Conservation (phyloP, 2,113 vertebrate genomes). For the Melanerpes aurifrons region DNA sequence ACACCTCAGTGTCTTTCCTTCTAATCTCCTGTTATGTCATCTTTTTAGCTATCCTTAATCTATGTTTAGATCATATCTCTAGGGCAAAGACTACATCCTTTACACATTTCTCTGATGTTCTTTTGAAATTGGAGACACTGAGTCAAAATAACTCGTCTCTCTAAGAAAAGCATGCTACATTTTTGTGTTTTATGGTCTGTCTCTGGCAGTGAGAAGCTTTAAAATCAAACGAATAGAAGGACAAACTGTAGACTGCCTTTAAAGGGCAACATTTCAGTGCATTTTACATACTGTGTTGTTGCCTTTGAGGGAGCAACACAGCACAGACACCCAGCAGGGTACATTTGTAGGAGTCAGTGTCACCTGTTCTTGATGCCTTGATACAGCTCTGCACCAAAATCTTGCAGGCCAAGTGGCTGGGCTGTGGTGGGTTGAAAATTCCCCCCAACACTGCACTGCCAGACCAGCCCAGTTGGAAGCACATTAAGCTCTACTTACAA, state of each 20-base stretch:
- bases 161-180: not conserved
- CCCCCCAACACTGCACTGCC: too few relatives aligned
- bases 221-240: conserved; percentile 7
- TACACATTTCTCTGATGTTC: conserved; percentile 18
- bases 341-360: fast-evolving
- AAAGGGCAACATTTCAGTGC: not conserved
- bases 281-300: not conserved
- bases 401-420: not conserved
- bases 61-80: conserved; percentile 25
- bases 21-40: conserved; percentile 2
- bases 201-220: not conserved
- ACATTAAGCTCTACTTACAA: too few relatives aligned
- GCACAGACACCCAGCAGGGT: not conserved
- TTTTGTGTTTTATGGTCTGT: conserved; percentile 33
- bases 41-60: conserved; percentile 25
- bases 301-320: not conserved
- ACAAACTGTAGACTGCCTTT: conserved; percentile 14
- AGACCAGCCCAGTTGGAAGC: too few relatives aligned
- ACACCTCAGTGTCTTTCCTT: not conserved
- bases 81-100: conserved; percentile 21
- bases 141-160: not conserved
- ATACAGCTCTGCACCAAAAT: not conserved
- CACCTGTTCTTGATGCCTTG: not conserved
- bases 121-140: conserved; percentile 21
- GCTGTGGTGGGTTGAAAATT: too few relatives aligned